Percentiles rank a stretch among this genome's conserved stretches.
phyloP scores from a whole-genome alignment of 2,113 vertebrate species.

The Macquaria ambigua region DNA sequence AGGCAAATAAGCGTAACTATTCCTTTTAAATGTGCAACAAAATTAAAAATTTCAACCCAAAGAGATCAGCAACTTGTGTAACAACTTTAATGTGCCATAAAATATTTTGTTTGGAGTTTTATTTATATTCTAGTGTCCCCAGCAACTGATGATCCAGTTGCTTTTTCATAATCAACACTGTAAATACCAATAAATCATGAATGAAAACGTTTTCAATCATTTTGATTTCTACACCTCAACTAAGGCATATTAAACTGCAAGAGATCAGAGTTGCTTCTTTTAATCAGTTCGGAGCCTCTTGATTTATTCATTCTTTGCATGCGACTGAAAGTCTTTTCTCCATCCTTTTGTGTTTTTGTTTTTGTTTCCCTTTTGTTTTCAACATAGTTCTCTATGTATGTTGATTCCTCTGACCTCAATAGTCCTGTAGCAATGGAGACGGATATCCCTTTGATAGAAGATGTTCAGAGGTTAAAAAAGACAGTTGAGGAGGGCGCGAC shows the following conservation, averaged over 20 bases:
- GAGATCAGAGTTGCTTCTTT: conserved; percentile 15
- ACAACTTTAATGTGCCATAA: neutral
- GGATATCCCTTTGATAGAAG: conserved; percentile 95
- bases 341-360: conserved; percentile 67
- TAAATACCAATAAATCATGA: neutral
- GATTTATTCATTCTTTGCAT: conserved; percentile 77
- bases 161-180: neutral
- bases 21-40: neutral
- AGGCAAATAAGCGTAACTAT: neutral
- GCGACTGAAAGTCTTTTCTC: conserved; percentile 76
- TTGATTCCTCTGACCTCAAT: conserved; percentile 91
- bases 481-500: conserved; percentile 92
- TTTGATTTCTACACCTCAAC: conserved; percentile 3
- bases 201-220: neutral
- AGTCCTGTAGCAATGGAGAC: conserved; percentile 96
- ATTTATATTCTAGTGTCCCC: neutral
- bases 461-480: conserved; percentile 96
- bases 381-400: conserved; percentile 90
- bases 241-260: neutral
- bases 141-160: neutral
- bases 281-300: conserved; percentile 47
- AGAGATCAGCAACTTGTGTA: neutral
- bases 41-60: neutral
- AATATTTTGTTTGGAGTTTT: neutral
- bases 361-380: conserved; percentile 81